A percentile compares a stretch with the other conserved stretches of the same genome.
Evolutionary conservation across 1,140 invertebrate species (phyloP).

Genomic region (Eulimnadia texana): DNA sequence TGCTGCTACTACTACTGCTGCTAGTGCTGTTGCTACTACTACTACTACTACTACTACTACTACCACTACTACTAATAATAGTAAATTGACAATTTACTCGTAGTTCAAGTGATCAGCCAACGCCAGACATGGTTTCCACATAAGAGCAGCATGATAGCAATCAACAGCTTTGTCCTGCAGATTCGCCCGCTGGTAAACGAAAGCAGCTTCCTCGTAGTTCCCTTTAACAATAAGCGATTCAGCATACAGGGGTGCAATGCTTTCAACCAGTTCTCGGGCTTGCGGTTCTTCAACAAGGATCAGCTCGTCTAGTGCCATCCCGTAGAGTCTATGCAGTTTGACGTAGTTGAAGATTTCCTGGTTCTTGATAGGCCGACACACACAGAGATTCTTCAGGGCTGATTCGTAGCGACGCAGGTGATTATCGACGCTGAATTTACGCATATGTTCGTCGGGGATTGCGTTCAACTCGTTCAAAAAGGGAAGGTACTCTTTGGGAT

Average conservation of each 20-base stretch:
- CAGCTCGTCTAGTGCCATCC: neutral
- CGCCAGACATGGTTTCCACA: conserved; percentile 43
- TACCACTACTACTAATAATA: too few relatives aligned
- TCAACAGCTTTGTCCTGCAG: conserved; percentile 35
- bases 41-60: too few relatives aligned
- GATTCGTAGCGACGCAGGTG: conserved; percentile 57
- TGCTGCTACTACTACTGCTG: too few relatives aligned
- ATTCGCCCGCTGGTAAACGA: conserved; percentile 43
- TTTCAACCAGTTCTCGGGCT: neutral
- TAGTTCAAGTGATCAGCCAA: conserved; percentile 33
- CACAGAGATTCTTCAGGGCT: conserved; percentile 53
- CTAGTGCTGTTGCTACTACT: too few relatives aligned
- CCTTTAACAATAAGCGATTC: conserved; percentile 46
- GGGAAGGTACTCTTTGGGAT: conserved; percentile 87
- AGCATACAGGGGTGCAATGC: conserved; percentile 36
- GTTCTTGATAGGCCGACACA: conserved; percentile 33
- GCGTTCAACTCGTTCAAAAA: conserved; percentile 62
- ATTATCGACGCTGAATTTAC: conserved; percentile 65
- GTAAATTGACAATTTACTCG: conserved; percentile 20
- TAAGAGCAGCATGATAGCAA: conserved; percentile 37
- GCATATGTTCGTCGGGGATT: conserved; percentile 48
- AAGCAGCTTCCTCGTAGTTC: conserved; percentile 55
- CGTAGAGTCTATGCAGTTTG: conserved; percentile 6
- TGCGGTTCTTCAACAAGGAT: neutral
- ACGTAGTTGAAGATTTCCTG: neutral